Evolutionary conservation across 2,113 vertebrate genomes (phyloP), one percentile per base, ranked within the genome.

Genomic region (Strix aluco): DNA sequence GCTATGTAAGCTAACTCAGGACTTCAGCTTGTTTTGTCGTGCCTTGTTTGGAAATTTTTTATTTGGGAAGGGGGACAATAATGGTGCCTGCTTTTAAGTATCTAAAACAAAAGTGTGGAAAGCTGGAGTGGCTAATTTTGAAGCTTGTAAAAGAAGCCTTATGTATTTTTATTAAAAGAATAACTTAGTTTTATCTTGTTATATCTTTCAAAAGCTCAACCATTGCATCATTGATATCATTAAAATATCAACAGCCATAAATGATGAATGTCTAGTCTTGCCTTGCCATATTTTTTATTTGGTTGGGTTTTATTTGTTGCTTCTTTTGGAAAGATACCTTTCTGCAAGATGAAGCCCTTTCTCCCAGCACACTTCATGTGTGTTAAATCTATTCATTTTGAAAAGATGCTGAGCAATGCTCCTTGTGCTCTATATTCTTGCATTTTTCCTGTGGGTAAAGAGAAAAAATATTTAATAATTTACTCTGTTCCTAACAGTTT

Each of bases 1-100:
- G 88, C 90, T 7, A 2, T 79, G 83, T 25, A 51, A 92, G 74
- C 77, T 63, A 86, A 52, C 80, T 71, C 1, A 5, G 59, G 86
- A 44, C 69, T 89, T 62, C 38, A 63, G 80, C 86, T 94, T 88
- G 70, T 88, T 91, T 90, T 92, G 70, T 88, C 78, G 32, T 71
- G 92, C 88, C 86, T 88, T 52, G 6, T 90, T 87, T 86, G 91
- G 61, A 67, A 78, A 58, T 75, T 81, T 91, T 81, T 38, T 55
- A 44, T 92, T 96, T 96, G 65, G 61, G 89, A 75, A 82, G 27
- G 44, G 71, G 73, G 49, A 63, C 85, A 79, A 49, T 32, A 80
- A 54, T 6, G 25, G 75, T 88, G 79, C 30, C 27, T 80, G 84
- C 46, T 85, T 71, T 46, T 38, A 34, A 66, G 61, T 42, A 18